Evolutionary conservation across 2,113 vertebrate genomes (phyloP), one percentile per base, ranked within the genome.

Genomic region (Takifugu flavidus): DNA sequence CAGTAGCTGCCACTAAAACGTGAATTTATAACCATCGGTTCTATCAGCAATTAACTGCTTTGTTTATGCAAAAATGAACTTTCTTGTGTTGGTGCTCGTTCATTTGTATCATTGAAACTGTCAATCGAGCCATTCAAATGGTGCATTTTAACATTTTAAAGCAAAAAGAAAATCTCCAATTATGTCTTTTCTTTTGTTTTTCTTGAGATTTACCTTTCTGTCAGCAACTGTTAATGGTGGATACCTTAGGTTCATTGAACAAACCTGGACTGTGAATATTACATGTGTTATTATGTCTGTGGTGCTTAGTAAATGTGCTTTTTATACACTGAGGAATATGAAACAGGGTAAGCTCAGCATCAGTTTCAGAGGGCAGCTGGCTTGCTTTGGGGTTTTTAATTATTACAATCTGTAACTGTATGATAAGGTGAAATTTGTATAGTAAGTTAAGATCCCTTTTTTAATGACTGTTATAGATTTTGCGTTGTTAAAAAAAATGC

Each of bases 361-460:
- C 73, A 72, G 74, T 84, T 88, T 88, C 79, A 72, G 70, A 87
- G 93, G 94, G 96, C 95, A 98, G 95, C 96, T 98, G 94, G 92
- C 88, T 95, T 96, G 93, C 93, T 95, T 91, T 93, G 90, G 86
- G 90, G 90, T 89, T 89, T 91, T 94, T 92, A 92, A 93, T 92
- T 89, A 84, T 92, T 92, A 79, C 86, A 88, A 85, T 86, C 75
- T 88, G 15, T 49, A 94, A 93, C 90, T 97, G 92, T 98, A 92
- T 90, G 75, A 93, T 86, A 92, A 80, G 83, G 88, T 92, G 87
- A 95, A 87, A 94, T 91, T 89, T 98, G 95, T 98, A 98, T 92
- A 97, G 93, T 95, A 96, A 98, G 92, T 96, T 96, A 97, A 97
- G 93, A 92, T 90, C 63, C 58, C 49, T 80, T 84, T 47, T 85